Evolutionary conservation across 30 jellyfish, hydroid and myxozoan species (phyloP), one percentile per base, ranked within the genome.

Genomic region (Phacellophora camtschatica): DNA sequence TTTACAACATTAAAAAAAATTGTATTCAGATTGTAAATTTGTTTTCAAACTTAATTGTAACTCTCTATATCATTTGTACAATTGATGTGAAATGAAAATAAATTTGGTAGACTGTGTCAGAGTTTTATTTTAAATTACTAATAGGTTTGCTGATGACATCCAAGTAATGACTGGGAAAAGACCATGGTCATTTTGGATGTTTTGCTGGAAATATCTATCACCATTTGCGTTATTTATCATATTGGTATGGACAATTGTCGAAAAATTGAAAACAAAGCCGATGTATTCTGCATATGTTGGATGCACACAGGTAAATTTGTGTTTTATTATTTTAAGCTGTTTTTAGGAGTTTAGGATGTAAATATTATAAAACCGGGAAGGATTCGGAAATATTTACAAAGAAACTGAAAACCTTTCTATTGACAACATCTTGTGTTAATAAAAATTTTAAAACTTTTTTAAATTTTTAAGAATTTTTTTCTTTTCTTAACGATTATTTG

Each of bases 141-240:
- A 5, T 32, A 89, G 97, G 49, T 89, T 89, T 65, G 97, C 97
- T 67, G 97, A 89, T 62, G 97, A 89, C 77, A 80, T 89, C 42
- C 95, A 89, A 77, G 72, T 71, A 71, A 89, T 89, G 97, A 89
- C 97, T 42, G 97, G 97, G 22, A 73, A 74, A 39, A 84, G 97
- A 15, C 97, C 97, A 15, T 89, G 97, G 97, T 22, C 74, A 12
- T 89, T 89, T 48, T 89, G 97, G 97, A 63, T 89, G 92, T 82
- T 89, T 68, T 89, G 97, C 69, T 89, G 97, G 97, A 89, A 89
- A 58, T 89, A 89, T 63, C 82, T 89, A 32, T 89, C 97, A 10
- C 97, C 97, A 0, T 30, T 89, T 27, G 97, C 95, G 18, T 66
- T 89, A 6, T 42, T 89, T 28, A 54, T 75, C 80, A 82, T 89